Base-by-base conservation (phyloP, 2,888 invertebrate genomes). In the Cantharis rufa region DNA sequence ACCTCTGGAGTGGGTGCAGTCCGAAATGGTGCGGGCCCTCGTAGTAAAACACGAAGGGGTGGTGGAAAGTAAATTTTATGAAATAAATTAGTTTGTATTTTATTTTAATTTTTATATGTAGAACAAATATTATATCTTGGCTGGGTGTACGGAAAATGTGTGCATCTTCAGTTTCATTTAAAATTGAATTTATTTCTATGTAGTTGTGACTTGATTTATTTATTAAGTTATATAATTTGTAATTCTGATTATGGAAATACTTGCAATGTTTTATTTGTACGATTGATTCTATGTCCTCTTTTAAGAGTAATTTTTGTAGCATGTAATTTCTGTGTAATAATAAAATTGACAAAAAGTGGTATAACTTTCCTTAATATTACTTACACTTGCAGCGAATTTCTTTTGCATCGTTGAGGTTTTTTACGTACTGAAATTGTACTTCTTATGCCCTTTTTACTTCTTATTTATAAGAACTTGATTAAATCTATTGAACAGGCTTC, bases 21-120 rank as follows among this genome's bases (percentile, higher is more conserved):
- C 15, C 84, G 84, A 73, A 85, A 86, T 73, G 85, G 86, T 13
- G 85, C 86, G 7, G 86, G 86, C 7, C 86, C 88, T 1, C 86
- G 84, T 76, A 85, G 85, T 82, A 86, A 85, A 85, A 82, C 77
- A 15, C 69, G 75, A 70, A 18, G 77, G 10, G 77, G 77, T 21
- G 77, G 74, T 48, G 32, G 32, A 48, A 48, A 48, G 32, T 48
- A 48, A 48, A 32, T n/a, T 48, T 32, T n/a, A n/a, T n/a, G n/a
- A n/a, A 10, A 48, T 48, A 48, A 48, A 48, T 48, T 48, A 48
- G 32, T 48, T 48, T 48, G n/a, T 48, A 48, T n/a, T 32, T 32
- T 32, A 32, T 32, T 48, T 48, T 48, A 48, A 48, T n/a, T 48
- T 48, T 48, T 48, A 48, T 48, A 48, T 48, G 32, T 48, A 48